Evolutionary conservation across 2,113 vertebrate species (phyloP).

Genomic region (Gallinago undulata): DNA sequence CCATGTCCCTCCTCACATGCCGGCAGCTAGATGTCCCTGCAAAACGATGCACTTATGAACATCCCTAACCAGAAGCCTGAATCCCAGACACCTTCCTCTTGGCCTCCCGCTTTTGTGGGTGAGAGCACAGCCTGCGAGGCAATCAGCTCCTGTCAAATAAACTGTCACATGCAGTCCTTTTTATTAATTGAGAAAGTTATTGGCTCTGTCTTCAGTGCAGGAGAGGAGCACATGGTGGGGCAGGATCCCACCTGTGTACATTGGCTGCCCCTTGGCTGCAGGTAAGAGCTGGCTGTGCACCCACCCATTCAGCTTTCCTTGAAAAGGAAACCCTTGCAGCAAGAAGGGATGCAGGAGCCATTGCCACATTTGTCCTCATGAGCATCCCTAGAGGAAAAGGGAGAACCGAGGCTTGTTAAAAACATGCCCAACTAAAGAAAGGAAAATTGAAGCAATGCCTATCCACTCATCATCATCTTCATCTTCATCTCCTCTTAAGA

Average conservation of each 20-base stretch:
- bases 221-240: accelerated
- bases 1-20: neutral
- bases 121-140: neutral
- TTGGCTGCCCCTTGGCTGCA: neutral
- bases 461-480: neutral
- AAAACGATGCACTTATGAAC: accelerated
- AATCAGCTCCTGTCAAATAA: neutral
- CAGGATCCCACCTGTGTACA: neutral
- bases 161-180: neutral
- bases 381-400: neutral
- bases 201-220: neutral
- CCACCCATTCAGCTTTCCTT: neutral
- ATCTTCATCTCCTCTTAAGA: neutral
- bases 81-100: neutral
- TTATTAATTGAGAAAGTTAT: neutral
- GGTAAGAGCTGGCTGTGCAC: neutral
- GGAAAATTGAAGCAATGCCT: neutral
- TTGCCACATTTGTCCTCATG: accelerated
- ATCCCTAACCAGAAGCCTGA: neutral
- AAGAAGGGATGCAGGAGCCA: neutral
- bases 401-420: neutral
- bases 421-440: neutral
- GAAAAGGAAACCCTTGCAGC: accelerated
- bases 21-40: too few relatives aligned
- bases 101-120: accelerated